Evolutionary conservation across 1,140 invertebrate species (phyloP), one percentile per base, ranked within the genome.

Genomic region (Aricia agestis): DNA sequence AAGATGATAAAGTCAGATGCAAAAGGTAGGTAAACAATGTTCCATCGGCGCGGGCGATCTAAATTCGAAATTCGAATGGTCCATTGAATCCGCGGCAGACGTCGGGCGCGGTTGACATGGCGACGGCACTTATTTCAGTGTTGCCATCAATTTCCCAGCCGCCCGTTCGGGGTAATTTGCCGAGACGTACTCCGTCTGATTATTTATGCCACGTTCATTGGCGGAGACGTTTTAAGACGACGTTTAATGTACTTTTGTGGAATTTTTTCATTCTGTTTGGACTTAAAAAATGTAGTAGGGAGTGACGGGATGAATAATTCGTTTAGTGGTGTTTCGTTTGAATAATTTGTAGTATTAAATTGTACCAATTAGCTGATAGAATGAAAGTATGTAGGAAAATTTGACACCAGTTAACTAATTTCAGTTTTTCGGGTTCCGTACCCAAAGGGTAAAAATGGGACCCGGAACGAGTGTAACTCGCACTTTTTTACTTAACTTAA

Each of bases 141-240:
- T 82, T 78, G 82, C 78, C 80, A 83, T 83, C 82, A 83, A 80
- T 83, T 81, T 73, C 71, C 67, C 71, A 70, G 61, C 69, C 74
- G 82, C 76, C 78, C 77, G 82, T 83, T 80, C 78, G 68, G 77
- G 77, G 77, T 83, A 83, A 83, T 83, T 83, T 82, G 82, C 82
- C 75, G 70, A 76, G 82, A 80, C 80, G 77, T 77, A 76, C 74
- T 72, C 71, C 73, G 41, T 65, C 73, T 72, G 70, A 76, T 76
- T 76, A 76, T 76, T 76, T 76, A 76, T 76, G 74, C 74, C 52
- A 61, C 76, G 72, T 70, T 74, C 73, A 74, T 77, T 67, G 72
- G 67, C 63, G 67, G 45, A 41, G 74, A 76, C 74, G 72, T 71
- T 76, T 73, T 71, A 69, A 71, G 70, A 36, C 68, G 68, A 58